Evolutionary conservation across 2,797 vertebrate genomes (phyloP), one percentile per base, ranked within the genome.

Genomic region (Echiichthys vipera): DNA sequence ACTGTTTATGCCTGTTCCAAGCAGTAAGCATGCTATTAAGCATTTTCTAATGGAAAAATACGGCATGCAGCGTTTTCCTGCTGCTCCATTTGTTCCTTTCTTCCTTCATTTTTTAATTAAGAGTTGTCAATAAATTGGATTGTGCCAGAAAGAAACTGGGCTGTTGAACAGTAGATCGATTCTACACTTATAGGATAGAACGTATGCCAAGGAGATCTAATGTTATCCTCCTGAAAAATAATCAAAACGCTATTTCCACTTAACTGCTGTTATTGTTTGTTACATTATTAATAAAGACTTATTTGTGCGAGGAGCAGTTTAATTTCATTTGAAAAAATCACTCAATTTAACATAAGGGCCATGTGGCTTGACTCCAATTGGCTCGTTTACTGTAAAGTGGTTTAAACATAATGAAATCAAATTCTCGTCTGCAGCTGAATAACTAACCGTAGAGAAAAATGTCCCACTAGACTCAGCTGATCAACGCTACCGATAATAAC

Each of bases 41-140:
- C 5, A 1, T 14, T 63, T 54, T 42, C 12, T 46, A 17, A 46
- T 37, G 14, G n/a, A 5, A 58, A 56, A 75, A 63, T 24, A 4
- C n/a, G 43, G 22, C 43, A n/a, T 20, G 22, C 7, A 43, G 11
- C 15, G 12, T 20, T 56, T 27, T 36, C 11, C n/a, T 32, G 14
- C 68, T 51, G 70, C 72, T 77, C 66, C 27, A 27, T 47, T 73
- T 77, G 5, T 54, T 53, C 20, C 17, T 18, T 12, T 45, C 36
- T 37, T 80, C 37, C 20, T 13, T 65, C 40, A n/a, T 66, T 64
- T 34, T 71, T 66, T 73, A 71, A 82, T 86, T 80, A 69, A 77
- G 73, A 71, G 4, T n/a, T 34, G 65, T 86, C 82, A 65, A 83
- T 89, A 83, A 40, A 83, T 74, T 76, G 59, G 62, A 88, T 80